Percentiles rank a stretch among this genome's conserved stretches.
These are phyloP conservation scores for Zaprionus gabonicus DNA, from an alignment of 1,140 invertebrate species.

Conservation along the genomic window DNA sequence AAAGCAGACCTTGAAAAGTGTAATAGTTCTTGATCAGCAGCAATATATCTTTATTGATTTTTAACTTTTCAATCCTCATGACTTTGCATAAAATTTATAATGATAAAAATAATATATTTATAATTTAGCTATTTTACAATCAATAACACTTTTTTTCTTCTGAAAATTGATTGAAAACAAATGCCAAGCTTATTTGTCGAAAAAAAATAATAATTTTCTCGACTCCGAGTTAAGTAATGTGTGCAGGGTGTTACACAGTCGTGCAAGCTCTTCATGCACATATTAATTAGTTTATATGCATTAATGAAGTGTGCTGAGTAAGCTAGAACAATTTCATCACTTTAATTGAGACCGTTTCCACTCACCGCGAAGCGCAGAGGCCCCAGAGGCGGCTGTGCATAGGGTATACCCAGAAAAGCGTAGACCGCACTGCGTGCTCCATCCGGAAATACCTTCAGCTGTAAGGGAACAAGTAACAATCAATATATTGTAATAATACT, in stretches of 20 bases:
- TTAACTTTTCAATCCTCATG: not conserved
- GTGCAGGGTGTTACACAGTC: not conserved
- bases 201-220: not conserved
- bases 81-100: not conserved
- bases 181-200: not conserved
- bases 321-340: not conserved
- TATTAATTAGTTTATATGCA: not conserved
- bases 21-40: not conserved
- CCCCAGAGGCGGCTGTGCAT: conserved; percentile 88
- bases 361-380: conserved; percentile 86
- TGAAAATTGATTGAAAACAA: not conserved
- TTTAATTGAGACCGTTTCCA: conserved; percentile 9
- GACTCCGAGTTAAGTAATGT: too few species aligned
- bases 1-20: not conserved
- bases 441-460: conserved; percentile 85
- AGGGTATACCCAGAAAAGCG: conserved; percentile 89
- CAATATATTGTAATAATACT: not conserved
- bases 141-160: too few species aligned
- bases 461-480: conserved; percentile 7
- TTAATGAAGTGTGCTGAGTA: conserved; percentile 4
- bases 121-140: not conserved
- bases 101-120: not conserved
- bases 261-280: not conserved
- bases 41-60: not conserved
- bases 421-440: conserved; percentile 85